Percentiles rank a stretch among this genome's conserved stretches.
phyloP scores from a whole-genome alignment of 2,797 vertebrate genomes.

The Argentina silus region DNA sequence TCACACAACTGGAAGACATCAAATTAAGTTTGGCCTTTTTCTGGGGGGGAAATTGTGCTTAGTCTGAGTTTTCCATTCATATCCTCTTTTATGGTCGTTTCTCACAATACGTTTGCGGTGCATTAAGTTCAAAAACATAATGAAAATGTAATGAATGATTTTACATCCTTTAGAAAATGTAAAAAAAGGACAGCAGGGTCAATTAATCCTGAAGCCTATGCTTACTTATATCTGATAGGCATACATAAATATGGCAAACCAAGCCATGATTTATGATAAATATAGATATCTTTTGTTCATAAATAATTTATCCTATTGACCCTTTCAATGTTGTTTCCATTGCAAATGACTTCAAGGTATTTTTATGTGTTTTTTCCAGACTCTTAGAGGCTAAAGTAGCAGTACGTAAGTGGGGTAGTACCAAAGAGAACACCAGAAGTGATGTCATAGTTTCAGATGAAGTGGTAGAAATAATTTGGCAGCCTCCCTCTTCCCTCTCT shows the following conservation, averaged over 20 bases:
- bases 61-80: constrained; percentile 75
- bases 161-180: constrained; percentile 65
- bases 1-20: constrained; percentile 82
- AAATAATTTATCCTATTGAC: too few species aligned
- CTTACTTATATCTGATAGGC: constrained; percentile 54
- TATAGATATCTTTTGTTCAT: too few species aligned
- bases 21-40: constrained; percentile 42
- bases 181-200: constrained; percentile 70
- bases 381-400: not conserved
- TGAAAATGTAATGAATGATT: constrained; percentile 69
- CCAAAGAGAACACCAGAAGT: constrained; percentile 57
- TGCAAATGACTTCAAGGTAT: not conserved
- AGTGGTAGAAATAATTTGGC: constrained; percentile 66
- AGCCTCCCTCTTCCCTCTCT: constrained; percentile 42
- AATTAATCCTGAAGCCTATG: constrained; percentile 63
- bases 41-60: constrained; percentile 61
- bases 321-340: not conserved
- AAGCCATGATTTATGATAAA: too few species aligned
- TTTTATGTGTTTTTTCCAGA: not conserved
- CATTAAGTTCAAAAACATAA: constrained; percentile 75
- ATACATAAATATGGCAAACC: not conserved
- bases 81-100: constrained; percentile 80
- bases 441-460: constrained; percentile 70
- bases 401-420: constrained; percentile 32
- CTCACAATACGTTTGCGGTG: constrained; percentile 75